phyloP scores from a whole-genome alignment of 2,888 invertebrate species.

The Diogma glabrata region DNA sequence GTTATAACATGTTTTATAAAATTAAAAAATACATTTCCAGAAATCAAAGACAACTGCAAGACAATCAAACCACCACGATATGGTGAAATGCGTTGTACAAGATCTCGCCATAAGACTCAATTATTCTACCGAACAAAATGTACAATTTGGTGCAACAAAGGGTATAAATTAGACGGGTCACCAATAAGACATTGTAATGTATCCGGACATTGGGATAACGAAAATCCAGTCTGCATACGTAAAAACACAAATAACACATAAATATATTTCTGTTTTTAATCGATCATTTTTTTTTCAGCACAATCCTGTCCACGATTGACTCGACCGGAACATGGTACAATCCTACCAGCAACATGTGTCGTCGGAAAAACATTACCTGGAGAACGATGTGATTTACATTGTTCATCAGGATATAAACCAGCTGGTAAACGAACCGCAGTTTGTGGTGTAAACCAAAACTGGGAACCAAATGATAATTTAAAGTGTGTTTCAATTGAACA shows the following conservation, averaged over 20 bases:
- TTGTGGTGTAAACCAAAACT: slow-evolving; percentile 29
- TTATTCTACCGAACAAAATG: slow-evolving; percentile 33
- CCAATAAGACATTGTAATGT: slow-evolving; percentile 39
- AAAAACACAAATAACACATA: slow-evolving; percentile 27
- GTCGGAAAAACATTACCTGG: slow-evolving; percentile 37
- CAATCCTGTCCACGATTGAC: slow-evolving; percentile 39
- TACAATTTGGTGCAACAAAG: slow-evolving; percentile 33
- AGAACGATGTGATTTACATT: slow-evolving; percentile 38
- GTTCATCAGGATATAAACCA: slow-evolving; percentile 38
- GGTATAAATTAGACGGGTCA: slow-evolving; percentile 43
- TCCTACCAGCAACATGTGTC: slow-evolving; percentile 42
- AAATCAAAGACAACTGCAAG: slow-evolving; percentile 29
- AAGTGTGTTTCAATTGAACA: slow-evolving; percentile 25
- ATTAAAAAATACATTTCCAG: too few relatives aligned
- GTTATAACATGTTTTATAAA: too few relatives aligned
- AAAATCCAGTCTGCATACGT: slow-evolving; percentile 41
- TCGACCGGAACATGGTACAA: slow-evolving; percentile 39
- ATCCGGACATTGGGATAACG: slow-evolving; percentile 39
- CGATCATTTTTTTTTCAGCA: slow-evolving; percentile 25
- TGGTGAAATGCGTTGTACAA: slow-evolving; percentile 31
- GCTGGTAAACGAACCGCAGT: slow-evolving; percentile 26
- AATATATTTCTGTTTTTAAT: slow-evolving; percentile 10
- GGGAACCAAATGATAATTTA: slow-evolving; percentile 30
- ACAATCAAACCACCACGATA: slow-evolving; percentile 29
- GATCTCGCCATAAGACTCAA: slow-evolving; percentile 32